phyloP scores from a whole-genome alignment of 2,113 vertebrate species.

The Himantopus leucocephalus region DNA sequence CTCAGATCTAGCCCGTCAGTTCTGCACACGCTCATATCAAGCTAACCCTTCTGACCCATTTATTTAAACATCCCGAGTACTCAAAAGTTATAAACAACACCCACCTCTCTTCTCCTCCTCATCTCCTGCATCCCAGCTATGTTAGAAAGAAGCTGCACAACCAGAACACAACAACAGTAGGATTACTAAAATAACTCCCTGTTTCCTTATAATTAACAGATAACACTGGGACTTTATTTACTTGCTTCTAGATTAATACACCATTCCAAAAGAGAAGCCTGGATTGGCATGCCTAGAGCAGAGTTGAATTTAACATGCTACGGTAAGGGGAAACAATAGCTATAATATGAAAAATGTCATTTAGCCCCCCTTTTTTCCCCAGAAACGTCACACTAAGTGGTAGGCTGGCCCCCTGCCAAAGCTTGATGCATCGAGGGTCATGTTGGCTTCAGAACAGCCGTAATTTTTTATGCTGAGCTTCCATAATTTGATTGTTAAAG shows the following conservation, averaged over 20 bases:
- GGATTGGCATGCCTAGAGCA: neutral
- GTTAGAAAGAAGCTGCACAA: neutral
- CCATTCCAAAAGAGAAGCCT: neutral
- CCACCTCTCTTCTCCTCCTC: neutral
- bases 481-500: neutral
- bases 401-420: slow-evolving; percentile 63
- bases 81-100: neutral
- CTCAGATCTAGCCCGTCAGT: neutral
- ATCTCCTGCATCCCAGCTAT: neutral
- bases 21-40: rapidly evolving
- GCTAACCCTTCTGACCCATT: neutral
- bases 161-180: neutral
- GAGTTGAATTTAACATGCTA: neutral
- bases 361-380: neutral
- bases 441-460: neutral
- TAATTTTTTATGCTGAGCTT: slow-evolving; percentile 16
- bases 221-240: neutral
- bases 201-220: neutral
- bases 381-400: slow-evolving; percentile 63
- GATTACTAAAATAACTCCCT: neutral
- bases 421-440: slow-evolving; percentile 52
- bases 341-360: slow-evolving; percentile 9
- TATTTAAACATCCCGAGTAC: neutral
- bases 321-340: neutral
- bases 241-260: slow-evolving; percentile 37